Percentiles rank a stretch among this genome's conserved stretches.
These are phyloP conservation scores for Scortum barcoo DNA, from an alignment of 2,113 vertebrate species.

Conservation along the genomic window DNA sequence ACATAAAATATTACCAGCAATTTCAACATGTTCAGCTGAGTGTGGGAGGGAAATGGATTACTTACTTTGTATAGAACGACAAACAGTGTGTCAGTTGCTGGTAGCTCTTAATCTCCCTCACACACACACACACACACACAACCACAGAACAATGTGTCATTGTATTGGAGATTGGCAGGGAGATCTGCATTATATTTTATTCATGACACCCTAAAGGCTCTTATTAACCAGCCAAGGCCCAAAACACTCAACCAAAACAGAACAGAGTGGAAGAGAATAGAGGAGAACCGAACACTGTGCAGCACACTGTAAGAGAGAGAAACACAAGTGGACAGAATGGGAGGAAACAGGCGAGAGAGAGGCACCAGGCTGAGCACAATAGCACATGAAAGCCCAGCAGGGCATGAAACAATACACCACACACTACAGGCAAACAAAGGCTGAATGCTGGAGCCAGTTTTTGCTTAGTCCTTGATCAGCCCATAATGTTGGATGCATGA, in stretches of 20 bases:
- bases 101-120: constrained; percentile 12
- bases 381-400: background rate
- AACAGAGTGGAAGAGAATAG: background rate
- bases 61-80: background rate
- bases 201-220: constrained; percentile 17
- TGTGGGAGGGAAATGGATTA: constrained; percentile 14
- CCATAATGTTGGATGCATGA: too few relatives aligned
- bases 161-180: constrained; percentile 5
- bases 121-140: background rate
- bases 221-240: background rate
- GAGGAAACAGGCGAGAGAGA: background rate
- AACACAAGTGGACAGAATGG: background rate
- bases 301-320: background rate
- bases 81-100: constrained; percentile 9
- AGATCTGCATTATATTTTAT: constrained; percentile 38
- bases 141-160: background rate
- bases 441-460: background rate
- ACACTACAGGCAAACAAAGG: background rate
- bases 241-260: background rate
- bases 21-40: background rate
- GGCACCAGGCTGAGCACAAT: background rate
- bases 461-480: background rate
- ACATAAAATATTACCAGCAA: background rate
- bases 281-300: background rate
- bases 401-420: background rate